Evolutionary conservation across 2,888 invertebrate genomes (phyloP).

Genomic region (Neoitamus cyanurus): DNA sequence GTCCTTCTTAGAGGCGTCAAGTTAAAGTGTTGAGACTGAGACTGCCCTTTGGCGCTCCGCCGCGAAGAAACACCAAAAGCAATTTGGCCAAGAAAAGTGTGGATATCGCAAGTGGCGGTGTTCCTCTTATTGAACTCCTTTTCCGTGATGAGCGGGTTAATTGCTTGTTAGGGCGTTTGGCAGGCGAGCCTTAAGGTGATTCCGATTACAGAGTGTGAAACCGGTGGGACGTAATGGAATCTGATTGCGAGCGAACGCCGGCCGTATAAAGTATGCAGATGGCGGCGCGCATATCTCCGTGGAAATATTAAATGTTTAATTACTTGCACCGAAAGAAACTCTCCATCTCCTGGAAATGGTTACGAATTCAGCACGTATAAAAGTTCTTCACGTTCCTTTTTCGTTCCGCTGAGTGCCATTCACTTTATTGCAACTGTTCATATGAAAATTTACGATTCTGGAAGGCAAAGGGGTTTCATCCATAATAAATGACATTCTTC

Average conservation of each 20-base stretch:
- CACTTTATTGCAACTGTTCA: not conserved
- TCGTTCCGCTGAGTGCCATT: not conserved
- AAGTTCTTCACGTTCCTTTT: not conserved
- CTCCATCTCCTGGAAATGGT: not conserved
- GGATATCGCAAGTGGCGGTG: not conserved
- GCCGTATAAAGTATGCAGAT: not conserved
- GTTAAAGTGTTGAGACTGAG: slow-evolving; percentile 8
- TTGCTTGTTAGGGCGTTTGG: slow-evolving; percentile 40
- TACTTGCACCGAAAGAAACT: not conserved
- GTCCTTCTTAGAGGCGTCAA: slow-evolving; percentile 25
- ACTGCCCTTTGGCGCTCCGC: slow-evolving; percentile 11
- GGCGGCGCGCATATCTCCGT: not conserved
- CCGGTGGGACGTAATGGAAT: not conserved
- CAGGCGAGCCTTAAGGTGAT: slow-evolving; percentile 13
- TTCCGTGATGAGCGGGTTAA: slow-evolving; percentile 22
- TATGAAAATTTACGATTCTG: not conserved
- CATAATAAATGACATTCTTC: not conserved
- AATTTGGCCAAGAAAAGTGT: slow-evolving; percentile 21
- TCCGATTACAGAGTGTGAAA: slow-evolving; percentile 18
- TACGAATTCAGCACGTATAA: not conserved
- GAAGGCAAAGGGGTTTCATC: not conserved
- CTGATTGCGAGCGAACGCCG: not conserved
- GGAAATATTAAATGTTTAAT: not conserved
- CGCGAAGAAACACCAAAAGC: not conserved
- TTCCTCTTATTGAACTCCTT: slow-evolving; percentile 28